phyloP scores from a whole-genome alignment of 2,113 vertebrate species.

The Trochalopteron elliotii region DNA sequence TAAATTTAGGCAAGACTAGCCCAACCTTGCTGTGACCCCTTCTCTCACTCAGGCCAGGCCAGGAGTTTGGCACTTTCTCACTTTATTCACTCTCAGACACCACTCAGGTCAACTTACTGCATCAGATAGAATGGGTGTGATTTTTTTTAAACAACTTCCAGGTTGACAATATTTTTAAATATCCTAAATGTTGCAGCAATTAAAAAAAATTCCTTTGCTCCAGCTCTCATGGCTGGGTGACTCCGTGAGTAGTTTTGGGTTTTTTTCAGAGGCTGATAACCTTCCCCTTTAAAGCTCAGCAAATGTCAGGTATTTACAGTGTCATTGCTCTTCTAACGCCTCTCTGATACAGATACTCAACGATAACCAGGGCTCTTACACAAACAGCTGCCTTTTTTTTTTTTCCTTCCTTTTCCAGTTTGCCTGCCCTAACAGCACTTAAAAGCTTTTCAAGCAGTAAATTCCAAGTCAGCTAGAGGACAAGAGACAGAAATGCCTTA shows the following conservation, averaged over 20 bases:
- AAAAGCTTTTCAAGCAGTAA: conserved; percentile 24
- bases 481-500: neutral
- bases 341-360: neutral
- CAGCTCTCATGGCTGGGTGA: neutral
- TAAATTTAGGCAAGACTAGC: neutral
- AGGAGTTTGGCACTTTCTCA: neutral
- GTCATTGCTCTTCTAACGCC: conserved; percentile 2
- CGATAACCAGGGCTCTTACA: neutral
- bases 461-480: conserved; percentile 21
- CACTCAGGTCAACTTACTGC: neutral
- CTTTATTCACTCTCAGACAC: neutral
- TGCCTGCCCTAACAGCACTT: neutral
- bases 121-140: neutral
- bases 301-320: conserved; percentile 30
- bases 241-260: fast-evolving
- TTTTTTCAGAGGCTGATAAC: neutral
- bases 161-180: neutral
- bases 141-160: neutral
- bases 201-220: neutral
- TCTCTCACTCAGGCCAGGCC: neutral
- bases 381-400: neutral
- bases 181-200: neutral
- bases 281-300: neutral
- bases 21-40: neutral
- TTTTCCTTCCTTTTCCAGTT: neutral